Evolutionary conservation across 2,113 vertebrate species (phyloP).

Genomic region (Nanorana parkeri): DNA sequence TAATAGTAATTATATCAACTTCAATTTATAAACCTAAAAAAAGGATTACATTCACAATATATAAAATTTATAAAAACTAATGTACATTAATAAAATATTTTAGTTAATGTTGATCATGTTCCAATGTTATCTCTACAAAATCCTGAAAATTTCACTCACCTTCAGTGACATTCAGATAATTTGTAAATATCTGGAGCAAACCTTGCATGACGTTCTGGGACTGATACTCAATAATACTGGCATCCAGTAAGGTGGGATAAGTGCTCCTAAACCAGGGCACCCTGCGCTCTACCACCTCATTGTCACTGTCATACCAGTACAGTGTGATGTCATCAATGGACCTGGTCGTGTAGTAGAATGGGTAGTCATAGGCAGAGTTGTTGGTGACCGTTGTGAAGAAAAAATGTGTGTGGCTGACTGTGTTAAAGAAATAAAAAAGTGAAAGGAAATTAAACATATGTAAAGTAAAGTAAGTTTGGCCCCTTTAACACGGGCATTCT

Average conservation of each 20-base stretch:
- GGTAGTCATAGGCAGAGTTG: background rate
- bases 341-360: background rate
- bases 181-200: background rate
- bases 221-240: background rate
- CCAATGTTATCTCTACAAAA: too few relatives aligned
- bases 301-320: background rate
- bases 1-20: too few relatives aligned
- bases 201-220: background rate
- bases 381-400: constrained; percentile 19
- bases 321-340: background rate
- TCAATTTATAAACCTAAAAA: too few relatives aligned
- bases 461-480: too few relatives aligned
- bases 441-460: too few relatives aligned
- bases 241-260: background rate
- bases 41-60: too few relatives aligned
- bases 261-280: background rate
- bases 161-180: background rate
- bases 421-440: too few relatives aligned
- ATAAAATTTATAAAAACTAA: too few relatives aligned
- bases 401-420: background rate
- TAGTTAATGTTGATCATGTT: too few relatives aligned
- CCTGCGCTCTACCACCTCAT: background rate
- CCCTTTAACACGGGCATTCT: too few relatives aligned
- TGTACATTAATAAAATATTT: too few relatives aligned
- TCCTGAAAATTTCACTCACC: background rate